phyloP scores from a whole-genome alignment of 2,797 vertebrate species.

The Ctenochaetus hawaiiensis region DNA sequence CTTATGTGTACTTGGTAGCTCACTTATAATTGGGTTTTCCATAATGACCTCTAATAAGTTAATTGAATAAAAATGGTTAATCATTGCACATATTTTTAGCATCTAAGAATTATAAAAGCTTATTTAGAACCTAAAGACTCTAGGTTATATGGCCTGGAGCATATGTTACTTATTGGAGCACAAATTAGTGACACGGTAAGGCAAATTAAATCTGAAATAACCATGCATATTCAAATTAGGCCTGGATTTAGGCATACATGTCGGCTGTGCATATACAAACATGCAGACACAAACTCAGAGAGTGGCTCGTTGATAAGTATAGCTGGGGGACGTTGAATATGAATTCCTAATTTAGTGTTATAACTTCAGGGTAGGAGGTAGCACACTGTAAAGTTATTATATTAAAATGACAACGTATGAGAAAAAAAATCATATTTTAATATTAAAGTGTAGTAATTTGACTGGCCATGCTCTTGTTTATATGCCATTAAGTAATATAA shows the following conservation, averaged over 20 bases:
- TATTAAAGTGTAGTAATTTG: slow-evolving; percentile 41
- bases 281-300: slow-evolving; percentile 42
- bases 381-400: slow-evolving; percentile 58
- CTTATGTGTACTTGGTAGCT: slow-evolving; percentile 31
- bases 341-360: slow-evolving; percentile 70
- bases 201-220: slow-evolving; percentile 80
- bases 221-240: slow-evolving; percentile 81
- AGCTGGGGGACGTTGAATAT: slow-evolving; percentile 72
- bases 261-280: slow-evolving; percentile 34
- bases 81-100: slow-evolving; percentile 60
- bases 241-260: slow-evolving; percentile 61
- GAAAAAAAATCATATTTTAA: slow-evolving; percentile 43
- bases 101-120: slow-evolving; percentile 55
- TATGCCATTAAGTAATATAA: slow-evolving; percentile 19
- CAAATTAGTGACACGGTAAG: slow-evolving; percentile 78
- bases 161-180: slow-evolving; percentile 79
- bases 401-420: slow-evolving; percentile 51
- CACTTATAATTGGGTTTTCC: slow-evolving; percentile 38
- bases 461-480: slow-evolving; percentile 7
- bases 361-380: slow-evolving; percentile 57
- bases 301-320: slow-evolving; percentile 55
- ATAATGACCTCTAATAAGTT: slow-evolving; percentile 58
- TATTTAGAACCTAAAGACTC: slow-evolving; percentile 66
- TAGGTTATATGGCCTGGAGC: slow-evolving; percentile 67
- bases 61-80: slow-evolving; percentile 70